These are phyloP conservation scores for Perca fluviatilis DNA, from an alignment of 2,113 vertebrate species.

Conservation along the genomic window DNA sequence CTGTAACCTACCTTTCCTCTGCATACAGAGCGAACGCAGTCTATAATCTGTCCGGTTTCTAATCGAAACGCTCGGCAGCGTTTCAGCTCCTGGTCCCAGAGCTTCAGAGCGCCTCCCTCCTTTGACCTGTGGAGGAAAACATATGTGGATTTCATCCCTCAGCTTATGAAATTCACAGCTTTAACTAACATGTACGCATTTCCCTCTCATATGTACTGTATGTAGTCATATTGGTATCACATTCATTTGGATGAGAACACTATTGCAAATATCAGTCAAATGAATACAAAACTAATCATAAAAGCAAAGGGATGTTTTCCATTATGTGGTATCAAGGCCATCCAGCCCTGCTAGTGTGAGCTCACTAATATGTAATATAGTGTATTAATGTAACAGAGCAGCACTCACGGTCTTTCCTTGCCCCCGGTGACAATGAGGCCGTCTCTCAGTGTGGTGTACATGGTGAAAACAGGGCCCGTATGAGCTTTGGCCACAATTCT, in stretches of 20 bases:
- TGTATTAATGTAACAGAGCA: neutral
- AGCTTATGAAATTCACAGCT: neutral
- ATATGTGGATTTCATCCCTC: neutral
- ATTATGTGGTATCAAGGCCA: neutral
- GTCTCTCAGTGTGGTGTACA: slow-evolving; percentile 97
- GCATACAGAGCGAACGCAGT: slow-evolving; percentile 95
- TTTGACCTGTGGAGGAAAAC: slow-evolving; percentile 88
- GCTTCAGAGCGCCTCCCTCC: slow-evolving; percentile 95
- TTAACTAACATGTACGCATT: neutral
- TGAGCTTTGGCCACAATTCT: slow-evolving; percentile 98
- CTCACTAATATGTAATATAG: neutral
- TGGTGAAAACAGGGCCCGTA: slow-evolving; percentile 97
- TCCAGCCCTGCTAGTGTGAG: neutral
- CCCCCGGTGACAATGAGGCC: slow-evolving; percentile 98
- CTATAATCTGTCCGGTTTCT: slow-evolving; percentile 93
- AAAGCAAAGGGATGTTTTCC: neutral
- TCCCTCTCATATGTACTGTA: neutral
- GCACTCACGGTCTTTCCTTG: slow-evolving; percentile 97
- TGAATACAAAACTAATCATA: neutral
- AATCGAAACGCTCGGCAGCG: slow-evolving; percentile 95
- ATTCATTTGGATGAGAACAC: neutral
- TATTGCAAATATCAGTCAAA: neutral
- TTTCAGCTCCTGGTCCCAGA: slow-evolving; percentile 98
- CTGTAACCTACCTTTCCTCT: slow-evolving; percentile 89
- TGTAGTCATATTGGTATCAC: neutral